A percentile compares a stretch with the other conserved stretches of the same genome.
phyloP scores from a whole-genome alignment of 2,888 invertebrate genomes.

The Oscheius sp. region DNA sequence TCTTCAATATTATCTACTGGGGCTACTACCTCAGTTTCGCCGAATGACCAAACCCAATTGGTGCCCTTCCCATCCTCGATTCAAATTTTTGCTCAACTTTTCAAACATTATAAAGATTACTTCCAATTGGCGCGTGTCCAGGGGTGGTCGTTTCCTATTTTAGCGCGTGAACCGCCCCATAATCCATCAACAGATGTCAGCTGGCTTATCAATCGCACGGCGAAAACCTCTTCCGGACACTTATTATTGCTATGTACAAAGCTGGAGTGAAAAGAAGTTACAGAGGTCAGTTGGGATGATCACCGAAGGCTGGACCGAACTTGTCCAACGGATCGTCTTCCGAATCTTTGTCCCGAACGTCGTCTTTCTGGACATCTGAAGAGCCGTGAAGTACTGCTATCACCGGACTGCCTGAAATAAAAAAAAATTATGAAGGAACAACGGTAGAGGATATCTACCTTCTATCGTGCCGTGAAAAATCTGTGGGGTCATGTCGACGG shows the following conservation, averaged over 20 bases:
- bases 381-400: constrained; percentile 50
- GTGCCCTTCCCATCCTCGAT: background rate
- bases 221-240: too few species aligned
- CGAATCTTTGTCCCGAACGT: constrained; percentile 48
- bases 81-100: constrained; percentile 4
- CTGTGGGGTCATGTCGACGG: constrained; percentile 28
- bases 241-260: constrained; percentile 11
- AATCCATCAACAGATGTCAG: too few species aligned
- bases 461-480: constrained; percentile 27
- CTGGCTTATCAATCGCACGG: too few species aligned
- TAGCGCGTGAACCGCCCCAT: too few species aligned
- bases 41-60: constrained; percentile 3
- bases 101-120: background rate
- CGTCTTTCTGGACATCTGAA: constrained; percentile 48
- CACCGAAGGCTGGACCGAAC: constrained; percentile 30
- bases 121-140: too few species aligned
- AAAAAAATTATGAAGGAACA: too few species aligned
- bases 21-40: constrained; percentile 67
- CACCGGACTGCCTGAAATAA: constrained; percentile 47
- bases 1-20: constrained; percentile 72
- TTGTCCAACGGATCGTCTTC: constrained; percentile 44
- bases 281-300: constrained; percentile 12
- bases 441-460: constrained; percentile 5
- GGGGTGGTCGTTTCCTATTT: too few species aligned
- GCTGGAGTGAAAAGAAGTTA: background rate